These are phyloP conservation scores for Trachymyrmex septentrionalis DNA, from an alignment of 1,140 invertebrate species.

Conservation along the genomic window DNA sequence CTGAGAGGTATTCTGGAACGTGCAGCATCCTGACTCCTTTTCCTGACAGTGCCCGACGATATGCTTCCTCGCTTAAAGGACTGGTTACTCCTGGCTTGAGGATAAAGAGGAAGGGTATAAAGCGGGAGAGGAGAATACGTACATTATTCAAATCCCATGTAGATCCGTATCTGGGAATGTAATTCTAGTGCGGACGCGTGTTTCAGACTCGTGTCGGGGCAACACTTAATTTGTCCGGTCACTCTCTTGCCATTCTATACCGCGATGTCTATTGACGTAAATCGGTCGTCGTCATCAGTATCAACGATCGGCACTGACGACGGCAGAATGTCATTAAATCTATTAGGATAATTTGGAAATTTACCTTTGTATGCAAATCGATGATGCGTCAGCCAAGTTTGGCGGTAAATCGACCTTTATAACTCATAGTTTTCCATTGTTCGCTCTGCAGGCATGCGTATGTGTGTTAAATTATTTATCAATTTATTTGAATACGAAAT, in stretches of 20 bases:
- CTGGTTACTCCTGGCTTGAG: conserved; percentile 44
- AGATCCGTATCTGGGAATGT: conserved; percentile 80
- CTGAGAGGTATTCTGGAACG: conserved; percentile 41
- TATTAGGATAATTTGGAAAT: conserved; percentile 47
- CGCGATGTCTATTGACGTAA: conserved; percentile 41
- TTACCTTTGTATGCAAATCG: conserved; percentile 66
- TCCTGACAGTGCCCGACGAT: conserved; percentile 10
- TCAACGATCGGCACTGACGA: background rate
- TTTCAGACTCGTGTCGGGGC: conserved; percentile 75
- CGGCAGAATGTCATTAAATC: conserved; percentile 49
- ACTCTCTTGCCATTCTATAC: conserved; percentile 44
- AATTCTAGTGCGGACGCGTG: conserved; percentile 80
- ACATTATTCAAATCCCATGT: conserved; percentile 81
- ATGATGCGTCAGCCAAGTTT: conserved; percentile 17
- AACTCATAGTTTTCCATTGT: background rate
- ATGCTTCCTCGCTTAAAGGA: conserved; percentile 42
- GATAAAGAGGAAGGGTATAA: conserved; percentile 43
- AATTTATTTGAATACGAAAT: background rate
- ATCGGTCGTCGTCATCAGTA: background rate
- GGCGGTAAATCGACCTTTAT: background rate
- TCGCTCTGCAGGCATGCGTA: too few relatives aligned
- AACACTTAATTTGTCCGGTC: conserved; percentile 79
- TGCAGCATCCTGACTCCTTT: conserved; percentile 43
- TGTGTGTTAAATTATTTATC: background rate
- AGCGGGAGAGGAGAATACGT: conserved; percentile 28